Base-by-base conservation (phyloP, 2,113 vertebrate species). In the Laticauda colubrina region DNA sequence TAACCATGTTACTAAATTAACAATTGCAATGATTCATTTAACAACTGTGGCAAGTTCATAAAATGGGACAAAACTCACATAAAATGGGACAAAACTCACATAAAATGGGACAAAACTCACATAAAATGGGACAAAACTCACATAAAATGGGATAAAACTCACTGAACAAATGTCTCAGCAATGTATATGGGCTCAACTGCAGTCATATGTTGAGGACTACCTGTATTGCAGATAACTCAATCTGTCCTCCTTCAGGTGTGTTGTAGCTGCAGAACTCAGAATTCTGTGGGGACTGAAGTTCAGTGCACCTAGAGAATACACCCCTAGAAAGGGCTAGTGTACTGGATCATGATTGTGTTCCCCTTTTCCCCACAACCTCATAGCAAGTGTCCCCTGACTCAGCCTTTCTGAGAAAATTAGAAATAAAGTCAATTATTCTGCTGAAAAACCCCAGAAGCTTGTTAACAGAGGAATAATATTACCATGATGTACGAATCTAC, bases 391-490 rank as follows among this genome's bases (percentile, higher is more conserved):
- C 56, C 81, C 81, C 81, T 93, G 89, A 93, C 81, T 93, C 89
- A 93, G 89, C 89, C 92, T 90, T 90, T 56, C 29, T 94, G 86
- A 93, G 93, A 92, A 75, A 90, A 93, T 75, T 89, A 14, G 61
- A 88, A 45, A 20, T 56, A 89, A 91, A 95, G 48, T 10, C 48
- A 87, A 0, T 51, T 54, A 92, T 64, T 2, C 7, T 55, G 86
- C 81, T 93, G 54, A 24, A 94, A 93, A 90, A 90, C 56, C 59
- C 29, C 1, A 2, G 11, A 64, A 92, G 18, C 55, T 92, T 92
- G 51, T 93, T 91, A 94, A 93, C 87, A 90, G 12, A 87, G 92
- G 85, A 91, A 91, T 91, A 91, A 91, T 93, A 93, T 93, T 93
- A 91, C 92, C 59, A 91, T 55, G 89, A 89, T 91, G 48, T 61